Evolutionary conservation across 2,113 vertebrate species (phyloP).

Genomic region (Rissa tridactyla): DNA sequence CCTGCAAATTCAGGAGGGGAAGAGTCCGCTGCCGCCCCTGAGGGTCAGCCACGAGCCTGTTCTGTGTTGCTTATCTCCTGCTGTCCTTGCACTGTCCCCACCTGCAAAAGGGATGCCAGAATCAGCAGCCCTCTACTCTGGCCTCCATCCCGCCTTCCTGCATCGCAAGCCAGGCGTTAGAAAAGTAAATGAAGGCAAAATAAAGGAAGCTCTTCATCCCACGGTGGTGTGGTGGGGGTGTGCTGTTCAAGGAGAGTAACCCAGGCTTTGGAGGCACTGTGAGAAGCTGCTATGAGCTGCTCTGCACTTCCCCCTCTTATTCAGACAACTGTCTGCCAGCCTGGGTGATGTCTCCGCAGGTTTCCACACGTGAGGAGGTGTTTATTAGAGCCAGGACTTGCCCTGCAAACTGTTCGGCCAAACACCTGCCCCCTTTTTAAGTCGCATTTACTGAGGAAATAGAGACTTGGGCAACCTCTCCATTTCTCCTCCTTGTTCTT

Average conservation of each 20-base stretch:
- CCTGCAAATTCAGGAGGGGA: background rate
- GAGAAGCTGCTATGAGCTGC: background rate
- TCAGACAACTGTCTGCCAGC: background rate
- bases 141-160: background rate
- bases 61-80: background rate
- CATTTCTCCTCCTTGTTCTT: background rate
- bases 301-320: background rate
- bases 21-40: background rate
- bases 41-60: background rate
- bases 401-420: background rate
- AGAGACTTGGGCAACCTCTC: background rate
- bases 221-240: rapidly evolving
- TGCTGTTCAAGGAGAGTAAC: background rate
- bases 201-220: background rate
- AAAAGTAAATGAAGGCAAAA: background rate
- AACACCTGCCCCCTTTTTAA: background rate
- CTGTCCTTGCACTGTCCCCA: background rate
- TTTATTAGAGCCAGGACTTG: background rate
- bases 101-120: background rate
- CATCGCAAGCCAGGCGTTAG: background rate
- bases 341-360: background rate
- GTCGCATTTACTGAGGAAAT: background rate
- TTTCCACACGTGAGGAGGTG: background rate
- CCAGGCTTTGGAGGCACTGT: rapidly evolving
- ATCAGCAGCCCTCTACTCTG: background rate